Evolutionary conservation across 2,113 vertebrate species (phyloP), one percentile per base, ranked within the genome.

Genomic region (Sciurus niger): DNA sequence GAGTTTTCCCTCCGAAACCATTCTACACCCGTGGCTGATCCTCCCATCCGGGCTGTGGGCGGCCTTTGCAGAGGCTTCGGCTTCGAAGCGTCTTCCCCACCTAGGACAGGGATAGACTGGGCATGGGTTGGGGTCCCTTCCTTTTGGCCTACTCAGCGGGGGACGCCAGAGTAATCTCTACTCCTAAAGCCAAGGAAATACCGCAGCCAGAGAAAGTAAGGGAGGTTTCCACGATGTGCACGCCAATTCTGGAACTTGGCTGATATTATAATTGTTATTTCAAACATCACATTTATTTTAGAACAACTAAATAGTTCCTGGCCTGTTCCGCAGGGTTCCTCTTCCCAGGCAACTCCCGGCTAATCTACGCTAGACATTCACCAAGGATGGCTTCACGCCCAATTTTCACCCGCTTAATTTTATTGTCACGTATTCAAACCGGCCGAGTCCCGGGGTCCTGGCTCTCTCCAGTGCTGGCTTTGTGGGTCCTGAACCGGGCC

Each of bases 261-360:
- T 34, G 30, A 43, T 70, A 40, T 28, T 48, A 16, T 1, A 13
- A 46, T 51, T 63, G 12, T 74, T 51, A 74, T 51, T 83, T 96
- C 22, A 84, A 89, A 77, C 30, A 65, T 72, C 51, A 46, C 48
- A 2, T 95, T 85, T 79, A 68, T 85, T 96, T 93, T n/a, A 70
- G n/a, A 85, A 87, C 51, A 82, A 86, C 68, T 70, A 76, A 78
- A 80, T 70, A 55, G 86, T 18, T 43, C 40, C 43, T 20, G 32
- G 20, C 43, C 48, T 43, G 55, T 48, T 51, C 40, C 63, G 82
- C 9, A 24, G 58, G 37, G 74, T 46, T 63, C 74, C 48, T 79
- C 53, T 76, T 22, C 37, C 55, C 8, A 4, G 37, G 60, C 92
- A 76, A 72, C 20, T 55, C 73, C 58, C 34, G 0, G 40, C 20